A percentile compares a stretch with the other conserved stretches of the same genome.
Conservation (phyloP, 2,797 vertebrate genomes). For the Pseudochirops corinnae region DNA sequence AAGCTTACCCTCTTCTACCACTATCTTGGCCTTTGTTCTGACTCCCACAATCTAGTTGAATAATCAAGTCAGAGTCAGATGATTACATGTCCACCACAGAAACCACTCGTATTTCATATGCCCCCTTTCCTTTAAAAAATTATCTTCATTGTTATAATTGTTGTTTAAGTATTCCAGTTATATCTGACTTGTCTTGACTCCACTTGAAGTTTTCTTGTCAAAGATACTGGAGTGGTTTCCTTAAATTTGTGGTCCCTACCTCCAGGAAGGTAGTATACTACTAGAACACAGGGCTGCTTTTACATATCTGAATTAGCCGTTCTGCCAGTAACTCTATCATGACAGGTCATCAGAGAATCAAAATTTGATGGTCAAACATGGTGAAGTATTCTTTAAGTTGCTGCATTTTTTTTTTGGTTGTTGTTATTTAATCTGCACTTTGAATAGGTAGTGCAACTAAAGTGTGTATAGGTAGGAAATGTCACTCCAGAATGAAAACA, state of each 20-base stretch:
- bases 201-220: not conserved
- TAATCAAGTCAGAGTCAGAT: not conserved
- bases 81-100: not conserved
- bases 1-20: not conserved
- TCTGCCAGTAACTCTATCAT: not conserved
- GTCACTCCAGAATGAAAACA: not conserved
- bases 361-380: not conserved
- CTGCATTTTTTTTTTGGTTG: not conserved
- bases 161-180: not conserved
- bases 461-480: not conserved
- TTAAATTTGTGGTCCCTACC: not conserved
- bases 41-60: not conserved
- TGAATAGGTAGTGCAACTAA: not conserved
- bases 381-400: not conserved
- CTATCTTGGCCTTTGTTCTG: not conserved
- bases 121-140: not conserved
- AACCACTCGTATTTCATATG: not conserved
- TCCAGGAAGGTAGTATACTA: not conserved
- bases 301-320: not conserved
- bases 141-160: not conserved
- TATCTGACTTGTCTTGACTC: not conserved
- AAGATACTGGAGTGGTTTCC: not conserved
- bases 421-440: not conserved
- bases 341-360: not conserved
- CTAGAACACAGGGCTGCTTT: not conserved